Conservation (phyloP, 1,140 invertebrate species). For the Brachionus koreanus region DNA sequence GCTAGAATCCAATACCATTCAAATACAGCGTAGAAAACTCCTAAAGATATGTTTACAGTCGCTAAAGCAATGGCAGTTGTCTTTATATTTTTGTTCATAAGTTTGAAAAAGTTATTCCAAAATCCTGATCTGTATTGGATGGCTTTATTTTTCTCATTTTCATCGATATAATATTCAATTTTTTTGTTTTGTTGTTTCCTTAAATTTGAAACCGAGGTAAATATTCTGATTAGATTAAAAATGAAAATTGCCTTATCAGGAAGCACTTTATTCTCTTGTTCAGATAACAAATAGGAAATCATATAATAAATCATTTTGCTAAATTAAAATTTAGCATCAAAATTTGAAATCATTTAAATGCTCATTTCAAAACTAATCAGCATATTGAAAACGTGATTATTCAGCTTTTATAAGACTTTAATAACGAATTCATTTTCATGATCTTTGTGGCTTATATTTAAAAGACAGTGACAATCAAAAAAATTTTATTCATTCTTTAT, state of each 20-base stretch:
- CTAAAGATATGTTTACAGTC: conserved; percentile 47
- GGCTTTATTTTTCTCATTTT: conserved; percentile 17
- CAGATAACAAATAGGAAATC: background rate
- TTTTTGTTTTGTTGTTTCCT: conserved; percentile 38
- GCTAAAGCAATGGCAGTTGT: conserved; percentile 45
- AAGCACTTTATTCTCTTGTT: background rate
- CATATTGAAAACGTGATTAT: background rate
- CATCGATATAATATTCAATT: conserved; percentile 43
- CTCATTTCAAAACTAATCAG: background rate
- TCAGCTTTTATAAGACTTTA: background rate
- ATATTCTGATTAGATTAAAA: background rate
- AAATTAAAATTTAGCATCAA: background rate
- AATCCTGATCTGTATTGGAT: background rate
- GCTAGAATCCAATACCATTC: conserved; percentile 44
- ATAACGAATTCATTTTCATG: background rate
- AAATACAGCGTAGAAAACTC: conserved; percentile 46
- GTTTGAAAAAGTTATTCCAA: background rate
- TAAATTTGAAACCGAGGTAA: background rate
- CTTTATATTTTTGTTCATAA: background rate
- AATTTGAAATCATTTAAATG: background rate
- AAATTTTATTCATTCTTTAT: background rate
- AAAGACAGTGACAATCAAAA: background rate
- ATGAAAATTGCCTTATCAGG: background rate
- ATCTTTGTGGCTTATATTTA: background rate
- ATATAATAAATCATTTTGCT: background rate